A percentile compares a stretch with the other conserved stretches of the same genome.
Evolutionary conservation across 23 tunicate species (phyloP).

Genomic region (Trididemnum nubilum): DNA sequence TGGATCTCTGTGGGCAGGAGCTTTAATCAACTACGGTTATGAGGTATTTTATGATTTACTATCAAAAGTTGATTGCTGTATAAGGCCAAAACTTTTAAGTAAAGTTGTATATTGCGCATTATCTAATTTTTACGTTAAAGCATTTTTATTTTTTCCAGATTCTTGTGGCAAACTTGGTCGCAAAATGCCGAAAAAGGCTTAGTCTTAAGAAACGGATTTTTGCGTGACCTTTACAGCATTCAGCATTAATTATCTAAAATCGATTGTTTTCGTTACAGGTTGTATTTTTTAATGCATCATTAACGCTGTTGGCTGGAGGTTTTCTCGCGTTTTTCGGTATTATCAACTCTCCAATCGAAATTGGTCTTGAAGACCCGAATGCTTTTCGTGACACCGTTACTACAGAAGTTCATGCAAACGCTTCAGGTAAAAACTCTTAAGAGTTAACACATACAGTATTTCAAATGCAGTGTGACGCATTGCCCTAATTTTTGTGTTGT

Average conservation of each 20-base stretch:
- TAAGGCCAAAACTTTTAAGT: too few relatives aligned
- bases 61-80: too few relatives aligned
- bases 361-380: slow-evolving; percentile 45
- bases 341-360: slow-evolving; percentile 51
- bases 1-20: slow-evolving; percentile 41
- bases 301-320: slow-evolving; percentile 37
- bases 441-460: neutral
- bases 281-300: slow-evolving; percentile 36
- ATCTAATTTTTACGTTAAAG: too few relatives aligned
- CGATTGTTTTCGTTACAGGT: neutral
- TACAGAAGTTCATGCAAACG: neutral
- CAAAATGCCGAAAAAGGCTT: too few relatives aligned
- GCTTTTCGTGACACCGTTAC: neutral
- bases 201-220: too few relatives aligned
- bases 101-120: too few relatives aligned
- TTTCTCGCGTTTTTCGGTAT: slow-evolving; percentile 56
- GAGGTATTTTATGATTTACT: slow-evolving; percentile 31
- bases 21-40: slow-evolving; percentile 47
- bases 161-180: too few relatives aligned
- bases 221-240: too few relatives aligned
- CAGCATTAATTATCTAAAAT: too few relatives aligned
- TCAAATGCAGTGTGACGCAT: too few relatives aligned
- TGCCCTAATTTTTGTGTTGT: too few relatives aligned
- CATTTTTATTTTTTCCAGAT: too few relatives aligned
- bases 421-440: neutral